These are phyloP conservation scores for Luffia ferchaultella DNA, from an alignment of 2,888 invertebrate genomes.

Conservation along the genomic window DNA sequence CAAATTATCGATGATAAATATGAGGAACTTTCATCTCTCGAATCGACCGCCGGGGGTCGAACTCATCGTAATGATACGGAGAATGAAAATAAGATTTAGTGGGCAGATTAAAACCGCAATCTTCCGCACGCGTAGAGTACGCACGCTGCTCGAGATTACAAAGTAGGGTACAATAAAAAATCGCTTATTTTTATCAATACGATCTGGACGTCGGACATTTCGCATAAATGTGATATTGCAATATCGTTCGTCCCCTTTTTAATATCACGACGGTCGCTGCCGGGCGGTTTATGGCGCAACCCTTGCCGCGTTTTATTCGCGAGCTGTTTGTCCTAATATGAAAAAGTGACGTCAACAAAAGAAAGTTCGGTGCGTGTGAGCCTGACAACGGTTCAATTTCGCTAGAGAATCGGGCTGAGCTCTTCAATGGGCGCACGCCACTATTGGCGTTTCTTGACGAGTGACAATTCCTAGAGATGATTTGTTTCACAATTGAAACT, in stretches of 20 bases:
- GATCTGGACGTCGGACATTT: conserved; percentile 65
- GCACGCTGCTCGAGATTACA: conserved; percentile 19
- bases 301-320: conserved; percentile 64
- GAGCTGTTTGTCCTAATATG: conserved; percentile 65
- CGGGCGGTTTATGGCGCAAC: conserved; percentile 63
- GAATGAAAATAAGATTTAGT: background rate
- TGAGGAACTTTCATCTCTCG: no score
- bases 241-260: conserved; percentile 65
- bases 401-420: background rate
- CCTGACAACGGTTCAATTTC: background rate
- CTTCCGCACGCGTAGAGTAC: background rate
- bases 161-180: conserved; percentile 57
- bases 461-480: no score
- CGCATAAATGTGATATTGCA: conserved; percentile 67
- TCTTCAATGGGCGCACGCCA: no score
- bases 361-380: conserved; percentile 18
- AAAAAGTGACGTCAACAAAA: conserved; percentile 61
- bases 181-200: conserved; percentile 67
- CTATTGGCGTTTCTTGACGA: no score
- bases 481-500: no score
- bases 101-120: background rate
- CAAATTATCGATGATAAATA: no score
- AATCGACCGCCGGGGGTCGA: background rate
- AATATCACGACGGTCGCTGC: conserved; percentile 62
- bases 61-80: background rate